Conservation (phyloP, 2,888 invertebrate species). For the Galerucella nymphaeae region DNA sequence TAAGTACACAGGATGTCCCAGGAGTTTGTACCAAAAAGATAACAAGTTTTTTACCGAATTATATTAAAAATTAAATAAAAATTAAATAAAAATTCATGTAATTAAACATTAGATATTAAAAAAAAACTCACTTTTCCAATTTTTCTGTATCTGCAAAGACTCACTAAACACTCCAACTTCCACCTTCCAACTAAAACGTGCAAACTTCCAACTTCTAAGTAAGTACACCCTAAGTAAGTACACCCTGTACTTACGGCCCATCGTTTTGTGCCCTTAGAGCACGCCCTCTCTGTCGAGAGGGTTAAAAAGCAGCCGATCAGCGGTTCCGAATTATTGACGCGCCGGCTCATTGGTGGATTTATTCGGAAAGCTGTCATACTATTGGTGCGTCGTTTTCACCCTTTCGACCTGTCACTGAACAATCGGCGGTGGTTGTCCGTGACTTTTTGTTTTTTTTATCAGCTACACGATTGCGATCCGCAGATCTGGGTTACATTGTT, state of each 20-base stretch:
- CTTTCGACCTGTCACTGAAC: conserved; percentile 59
- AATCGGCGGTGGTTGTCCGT: conserved; percentile 27
- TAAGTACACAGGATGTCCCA: too few species aligned
- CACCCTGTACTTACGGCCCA: conserved; percentile 43
- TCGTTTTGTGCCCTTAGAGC: conserved; percentile 39
- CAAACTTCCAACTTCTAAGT: background rate
- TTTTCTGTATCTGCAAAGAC: conserved; percentile 5
- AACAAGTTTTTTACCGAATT: too few species aligned
- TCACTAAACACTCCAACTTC: conserved; percentile 1
- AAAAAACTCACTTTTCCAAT: background rate
- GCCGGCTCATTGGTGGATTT: conserved; percentile 47
- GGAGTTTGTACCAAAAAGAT: too few species aligned
- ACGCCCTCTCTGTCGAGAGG: conserved; percentile 54
- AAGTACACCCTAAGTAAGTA: too few species aligned
- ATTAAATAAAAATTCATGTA: background rate
- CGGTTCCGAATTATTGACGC: conserved; percentile 51
- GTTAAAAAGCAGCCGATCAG: conserved; percentile 58
- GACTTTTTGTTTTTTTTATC: conserved; percentile 27
- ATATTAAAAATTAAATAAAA: too few species aligned
- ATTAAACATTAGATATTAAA: background rate
- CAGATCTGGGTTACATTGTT: background rate
- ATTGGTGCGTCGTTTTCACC: conserved; percentile 60
- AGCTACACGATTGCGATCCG: background rate
- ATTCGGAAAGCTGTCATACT: conserved; percentile 39
- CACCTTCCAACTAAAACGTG: conserved; percentile 31